Percentiles rank a stretch among this genome's conserved stretches.
Conservation (phyloP, 2,888 invertebrate species). For the Pandemis cinnamomeana region DNA sequence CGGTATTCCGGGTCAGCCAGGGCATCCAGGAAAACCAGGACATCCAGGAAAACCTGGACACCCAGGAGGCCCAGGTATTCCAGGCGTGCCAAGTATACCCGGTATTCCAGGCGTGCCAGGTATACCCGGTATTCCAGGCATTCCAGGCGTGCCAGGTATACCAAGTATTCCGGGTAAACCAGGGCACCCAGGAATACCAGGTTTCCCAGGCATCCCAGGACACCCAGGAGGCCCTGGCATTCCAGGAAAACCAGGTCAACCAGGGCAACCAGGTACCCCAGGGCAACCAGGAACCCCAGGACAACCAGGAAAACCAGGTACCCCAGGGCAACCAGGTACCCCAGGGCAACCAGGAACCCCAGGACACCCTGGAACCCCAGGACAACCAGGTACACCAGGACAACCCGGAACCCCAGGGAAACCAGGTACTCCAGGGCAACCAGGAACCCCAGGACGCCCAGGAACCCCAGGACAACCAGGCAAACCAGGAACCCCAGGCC, state of each 20-base stretch:
- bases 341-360: background rate
- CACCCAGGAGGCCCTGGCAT: background rate
- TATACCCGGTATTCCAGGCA: background rate
- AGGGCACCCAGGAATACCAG: background rate
- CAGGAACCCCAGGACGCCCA: background rate
- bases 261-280: background rate
- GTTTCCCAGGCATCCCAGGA: background rate
- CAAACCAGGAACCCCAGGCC: background rate
- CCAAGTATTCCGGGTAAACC: background rate
- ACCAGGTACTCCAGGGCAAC: background rate
- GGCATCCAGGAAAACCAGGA: background rate
- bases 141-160: background rate
- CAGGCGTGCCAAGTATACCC: background rate
- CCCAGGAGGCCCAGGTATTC: background rate
- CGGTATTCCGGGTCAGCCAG: background rate
- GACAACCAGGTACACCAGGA: background rate
- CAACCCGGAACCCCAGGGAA: background rate
- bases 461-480: background rate
- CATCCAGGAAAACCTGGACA: background rate
- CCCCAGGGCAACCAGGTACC: background rate
- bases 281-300: background rate
- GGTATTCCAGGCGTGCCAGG: background rate
- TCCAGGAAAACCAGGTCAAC: background rate
- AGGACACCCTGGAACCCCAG: conserved; percentile 10
- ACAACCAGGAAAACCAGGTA: background rate